phyloP scores from a whole-genome alignment of 1,140 invertebrate species.

The Paralvinella palmiformis region DNA sequence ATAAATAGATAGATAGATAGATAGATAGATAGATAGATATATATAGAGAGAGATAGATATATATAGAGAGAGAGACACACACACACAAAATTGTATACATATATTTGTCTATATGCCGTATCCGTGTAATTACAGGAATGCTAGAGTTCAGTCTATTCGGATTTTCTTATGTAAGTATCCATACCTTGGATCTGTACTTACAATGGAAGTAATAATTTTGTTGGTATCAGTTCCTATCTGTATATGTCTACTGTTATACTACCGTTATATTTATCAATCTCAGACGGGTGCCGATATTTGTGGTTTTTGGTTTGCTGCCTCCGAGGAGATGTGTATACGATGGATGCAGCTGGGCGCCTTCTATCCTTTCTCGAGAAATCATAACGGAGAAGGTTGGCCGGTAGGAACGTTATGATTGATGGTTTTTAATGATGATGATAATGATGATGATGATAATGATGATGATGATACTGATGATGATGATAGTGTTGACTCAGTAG shows the following conservation, averaged over 20 bases:
- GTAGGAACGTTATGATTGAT: no score
- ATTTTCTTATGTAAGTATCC: conserved; percentile 31
- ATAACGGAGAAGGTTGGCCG: conserved; percentile 24
- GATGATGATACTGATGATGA: no score
- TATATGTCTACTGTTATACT: neutral
- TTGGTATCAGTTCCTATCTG: neutral
- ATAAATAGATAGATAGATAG: no score
- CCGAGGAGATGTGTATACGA: conserved; percentile 55
- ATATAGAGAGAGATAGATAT: no score
- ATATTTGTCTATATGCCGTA: no score
- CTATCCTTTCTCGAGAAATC: conserved; percentile 49
- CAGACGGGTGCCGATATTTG: conserved; percentile 76
- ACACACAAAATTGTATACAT: no score
- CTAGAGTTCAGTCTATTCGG: conserved; percentile 41
- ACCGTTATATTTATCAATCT: neutral
- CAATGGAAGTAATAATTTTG: neutral
- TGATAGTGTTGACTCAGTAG: no score
- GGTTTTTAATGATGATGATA: neutral
- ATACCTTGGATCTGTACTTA: neutral
- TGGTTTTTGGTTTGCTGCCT: conserved; percentile 75
- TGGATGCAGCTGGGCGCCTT: conserved; percentile 59
- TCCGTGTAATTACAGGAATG: conserved; percentile 31
- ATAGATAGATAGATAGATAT: no score
- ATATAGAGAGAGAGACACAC: no score
- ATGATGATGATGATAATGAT: neutral